Percentiles rank a stretch among this genome's conserved stretches.
These are phyloP conservation scores for Sturmia bella DNA, from an alignment of 2,888 invertebrate species.

Conservation along the genomic window DNA sequence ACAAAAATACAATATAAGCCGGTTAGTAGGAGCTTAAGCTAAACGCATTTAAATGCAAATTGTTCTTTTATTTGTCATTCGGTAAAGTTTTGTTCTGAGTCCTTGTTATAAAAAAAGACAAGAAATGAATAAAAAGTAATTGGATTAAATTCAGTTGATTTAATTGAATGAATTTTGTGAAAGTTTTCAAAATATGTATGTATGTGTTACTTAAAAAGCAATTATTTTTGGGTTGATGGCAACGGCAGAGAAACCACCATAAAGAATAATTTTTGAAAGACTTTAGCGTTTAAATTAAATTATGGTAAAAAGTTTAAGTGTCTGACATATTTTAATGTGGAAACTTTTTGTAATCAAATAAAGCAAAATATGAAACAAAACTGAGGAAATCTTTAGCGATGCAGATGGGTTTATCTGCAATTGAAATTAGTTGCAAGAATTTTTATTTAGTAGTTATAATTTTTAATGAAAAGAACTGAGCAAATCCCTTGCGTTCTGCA, in stretches of 20 bases:
- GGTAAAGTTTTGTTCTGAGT: neutral
- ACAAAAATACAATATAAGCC: slow-evolving; percentile 26
- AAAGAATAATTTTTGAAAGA: no score
- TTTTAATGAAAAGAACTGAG: no score
- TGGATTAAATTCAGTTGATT: slow-evolving; percentile 17
- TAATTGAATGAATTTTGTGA: neutral
- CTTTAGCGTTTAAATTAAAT: no score
- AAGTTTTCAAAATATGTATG: neutral
- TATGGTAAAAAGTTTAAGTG: no score
- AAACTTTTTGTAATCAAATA: no score
- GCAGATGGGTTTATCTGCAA: no score
- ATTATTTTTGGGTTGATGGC: neutral
- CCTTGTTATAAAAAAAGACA: neutral
- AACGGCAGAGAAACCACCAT: neutral
- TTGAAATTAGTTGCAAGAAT: no score
- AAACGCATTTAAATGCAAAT: slow-evolving; percentile 21
- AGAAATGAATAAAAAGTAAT: slow-evolving; percentile 13
- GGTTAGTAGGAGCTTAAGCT: slow-evolving; percentile 34
- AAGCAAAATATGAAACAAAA: no score
- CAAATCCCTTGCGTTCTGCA: no score
- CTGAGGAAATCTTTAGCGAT: no score
- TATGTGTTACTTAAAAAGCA: neutral
- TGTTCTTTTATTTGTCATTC: neutral
- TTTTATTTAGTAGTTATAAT: no score
- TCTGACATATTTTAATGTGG: no score